A percentile compares a stretch with the other conserved stretches of the same genome.
These are phyloP conservation scores for Cotesia chilonis DNA, from an alignment of 1,140 invertebrate genomes.

Conservation along the genomic window DNA sequence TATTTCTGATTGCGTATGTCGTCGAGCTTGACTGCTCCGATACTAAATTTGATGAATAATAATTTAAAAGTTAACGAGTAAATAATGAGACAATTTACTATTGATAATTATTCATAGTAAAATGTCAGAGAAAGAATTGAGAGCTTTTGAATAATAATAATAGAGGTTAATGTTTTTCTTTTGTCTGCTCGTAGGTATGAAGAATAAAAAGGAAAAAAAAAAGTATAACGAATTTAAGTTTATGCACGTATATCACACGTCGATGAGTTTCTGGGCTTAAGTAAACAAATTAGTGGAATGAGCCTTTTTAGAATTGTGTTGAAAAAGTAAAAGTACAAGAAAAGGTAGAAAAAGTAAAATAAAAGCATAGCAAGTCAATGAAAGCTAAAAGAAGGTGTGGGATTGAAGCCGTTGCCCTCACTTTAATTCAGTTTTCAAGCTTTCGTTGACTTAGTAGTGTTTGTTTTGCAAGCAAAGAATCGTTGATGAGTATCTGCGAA, in stretches of 20 bases:
- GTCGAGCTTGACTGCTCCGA: too few relatives aligned
- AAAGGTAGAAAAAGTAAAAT: neutral
- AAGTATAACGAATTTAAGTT: neutral
- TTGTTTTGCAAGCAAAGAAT: conserved; percentile 50
- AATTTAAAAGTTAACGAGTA: too few relatives aligned
- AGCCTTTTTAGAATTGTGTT: neutral
- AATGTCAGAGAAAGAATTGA: too few relatives aligned
- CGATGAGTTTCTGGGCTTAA: neutral
- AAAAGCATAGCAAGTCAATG: conserved; percentile 10
- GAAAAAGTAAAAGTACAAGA: neutral
- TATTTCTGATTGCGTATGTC: too few relatives aligned
- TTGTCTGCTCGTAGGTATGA: too few relatives aligned
- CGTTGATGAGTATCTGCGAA: conserved; percentile 41
- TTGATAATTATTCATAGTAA: too few relatives aligned
- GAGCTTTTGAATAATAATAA: too few relatives aligned
- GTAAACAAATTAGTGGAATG: conserved; percentile 13
- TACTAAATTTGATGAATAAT: too few relatives aligned
- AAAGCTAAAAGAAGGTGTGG: neutral
- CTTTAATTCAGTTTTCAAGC: conserved; percentile 18
- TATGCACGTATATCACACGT: conserved; percentile 12
- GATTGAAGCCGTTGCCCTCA: conserved; percentile 1
- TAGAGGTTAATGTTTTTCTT: too few relatives aligned
- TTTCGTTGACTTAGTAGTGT: conserved; percentile 43
- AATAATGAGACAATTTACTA: too few relatives aligned
- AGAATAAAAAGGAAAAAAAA: too few relatives aligned